Evolutionary conservation across 1,140 invertebrate species (phyloP), one percentile per base, ranked within the genome.

Genomic region (Spodoptera frugiperda): DNA sequence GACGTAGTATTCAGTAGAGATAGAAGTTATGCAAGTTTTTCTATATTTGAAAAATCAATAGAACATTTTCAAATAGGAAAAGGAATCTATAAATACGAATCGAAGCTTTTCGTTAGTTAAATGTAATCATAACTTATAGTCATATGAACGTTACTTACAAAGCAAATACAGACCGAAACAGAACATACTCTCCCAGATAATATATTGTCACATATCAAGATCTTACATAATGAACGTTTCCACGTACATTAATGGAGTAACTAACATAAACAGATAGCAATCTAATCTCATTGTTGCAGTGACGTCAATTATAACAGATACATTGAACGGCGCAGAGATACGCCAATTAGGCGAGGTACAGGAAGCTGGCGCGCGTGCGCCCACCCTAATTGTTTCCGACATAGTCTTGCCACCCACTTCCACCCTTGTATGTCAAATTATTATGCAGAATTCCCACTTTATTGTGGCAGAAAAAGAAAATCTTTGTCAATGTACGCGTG

Each of bases 361-460:
- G 82, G 84, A 85, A 85, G 82, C 78, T 59, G 54, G 59, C 79
- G 84, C 84, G 84, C 84, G 76, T 83, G 84, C 84, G 82, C 84
- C 72, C 72, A n/a, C 72, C 76, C 82, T 85, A 85, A 85, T 85
- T 85, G 84, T 82, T 85, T 85, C 84, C 84, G 84, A 81, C 82
- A 51, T 54, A 77, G 80, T 71, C 78, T 80, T 77, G 55, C 74
- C 68, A 44, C 30, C 70, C 70, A 46, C 55, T 49, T 19, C 54
- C 33, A 14, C 39, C 44, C 44, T 19, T 21, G 12, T 17, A 3
- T 12, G 15, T 12, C 2, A 48, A 14, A 21, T 19, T 48, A 48
- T 17, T 6, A 3, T 3, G 2, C 61, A 65, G 61, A 65, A 65
- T 10, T 19, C 14, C 39, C 15, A 48, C n/a, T 21, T 19, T 12